Base-by-base conservation (phyloP, 2,888 invertebrate species). In the Brassicogethes aeneus region DNA sequence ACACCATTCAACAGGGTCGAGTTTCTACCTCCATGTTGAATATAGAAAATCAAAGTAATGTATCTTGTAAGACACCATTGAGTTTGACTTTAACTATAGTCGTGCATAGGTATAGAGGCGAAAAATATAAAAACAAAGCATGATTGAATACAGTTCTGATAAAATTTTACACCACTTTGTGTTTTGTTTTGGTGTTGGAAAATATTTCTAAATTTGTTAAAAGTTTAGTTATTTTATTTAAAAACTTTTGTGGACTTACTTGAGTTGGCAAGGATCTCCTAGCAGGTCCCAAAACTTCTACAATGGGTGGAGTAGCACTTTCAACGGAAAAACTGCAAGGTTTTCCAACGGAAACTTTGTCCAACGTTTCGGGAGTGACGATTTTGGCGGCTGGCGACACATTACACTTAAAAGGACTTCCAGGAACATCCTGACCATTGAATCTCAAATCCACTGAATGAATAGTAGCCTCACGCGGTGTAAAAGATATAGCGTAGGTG, bases 401-500 rank as follows among this genome's bases (percentile, higher is more conserved):
- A 51, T 77, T 74, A 59, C 87, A 89, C 17, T 79, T 77, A 68
- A 90, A 90, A 8, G 90, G 90, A 63, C 85, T 86, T 32, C 88
- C 94, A 42, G 93, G 94, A 12, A 97, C 95, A 66, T 92, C 88
- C 61, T 93, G 90, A 1, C 90, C 90, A 62, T 99, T 99, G 70
- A 99, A 99, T 41, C 92, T 78, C 40, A 99, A 75, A 66, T 96
- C 94, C 8, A 99, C 93, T 0, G 89, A 87, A 64, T 99, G 96
- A 17, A 85, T 80, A 40, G 88, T 80, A 0, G 92, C 82, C 61
- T 93, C 91, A 33, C 92, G 79, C 0, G 97, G 97, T 5, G 94
- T 90, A 68, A 99, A 99, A 17, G 95, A 94, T 55, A 97, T 96
- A 16, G 93, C 92, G 66, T 95, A 96, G 0, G 89, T 90, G 62